Percentiles rank a stretch among this genome's conserved stretches.
phyloP scores from a whole-genome alignment of 2,113 vertebrate genomes.

The Thinocorus orbignyianus region DNA sequence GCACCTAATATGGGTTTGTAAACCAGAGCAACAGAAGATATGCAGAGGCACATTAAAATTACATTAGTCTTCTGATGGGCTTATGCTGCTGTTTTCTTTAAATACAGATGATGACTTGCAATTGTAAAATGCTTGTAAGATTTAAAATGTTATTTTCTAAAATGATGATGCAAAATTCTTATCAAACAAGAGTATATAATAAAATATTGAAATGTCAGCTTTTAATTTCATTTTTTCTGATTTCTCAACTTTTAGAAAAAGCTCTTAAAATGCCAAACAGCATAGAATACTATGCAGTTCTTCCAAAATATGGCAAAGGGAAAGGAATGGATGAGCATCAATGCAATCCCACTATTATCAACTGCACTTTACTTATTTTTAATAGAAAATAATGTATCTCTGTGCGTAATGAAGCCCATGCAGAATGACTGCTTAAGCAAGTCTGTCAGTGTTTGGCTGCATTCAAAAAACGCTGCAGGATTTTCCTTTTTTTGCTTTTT shows the following conservation, averaged over 20 bases:
- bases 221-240: background rate
- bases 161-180: background rate
- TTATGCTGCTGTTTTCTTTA: slow-evolving; percentile 39
- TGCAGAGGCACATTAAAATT: slow-evolving; percentile 18
- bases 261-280: background rate
- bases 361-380: background rate
- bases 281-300: background rate
- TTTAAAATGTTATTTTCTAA: slow-evolving; percentile 11
- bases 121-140: slow-evolving; percentile 17
- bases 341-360: background rate
- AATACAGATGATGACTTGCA: slow-evolving; percentile 26
- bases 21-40: background rate
- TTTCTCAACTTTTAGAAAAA: background rate
- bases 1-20: background rate
- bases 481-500: background rate
- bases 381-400: background rate
- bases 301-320: background rate
- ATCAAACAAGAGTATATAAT: background rate
- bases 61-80: background rate
- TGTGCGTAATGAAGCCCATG: background rate
- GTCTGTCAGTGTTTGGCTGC: slow-evolving; percentile 14
- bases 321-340: background rate
- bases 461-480: background rate
- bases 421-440: slow-evolving; percentile 11
- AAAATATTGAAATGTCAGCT: background rate